Evolutionary conservation across 2,113 vertebrate species (phyloP).

Genomic region (Lasiurus cinereus): DNA sequence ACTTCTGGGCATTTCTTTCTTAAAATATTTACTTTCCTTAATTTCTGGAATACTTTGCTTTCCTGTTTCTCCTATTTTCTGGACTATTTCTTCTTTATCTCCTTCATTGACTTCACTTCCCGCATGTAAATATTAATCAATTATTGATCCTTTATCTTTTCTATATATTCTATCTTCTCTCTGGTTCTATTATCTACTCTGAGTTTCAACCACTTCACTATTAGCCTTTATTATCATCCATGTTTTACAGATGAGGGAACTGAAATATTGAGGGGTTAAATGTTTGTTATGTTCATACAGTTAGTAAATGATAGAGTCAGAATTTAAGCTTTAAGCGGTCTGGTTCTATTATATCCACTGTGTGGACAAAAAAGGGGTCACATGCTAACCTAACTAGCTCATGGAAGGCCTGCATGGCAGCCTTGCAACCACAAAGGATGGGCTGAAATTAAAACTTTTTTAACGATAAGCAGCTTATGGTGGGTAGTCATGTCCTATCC

Average conservation of each 20-base stretch:
- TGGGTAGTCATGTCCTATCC: too few relatives aligned
- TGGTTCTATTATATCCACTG: neutral
- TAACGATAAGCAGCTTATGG: too few relatives aligned
- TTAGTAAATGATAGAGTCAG: neutral
- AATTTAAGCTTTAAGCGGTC: neutral
- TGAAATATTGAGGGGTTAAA: neutral
- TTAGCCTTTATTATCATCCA: neutral
- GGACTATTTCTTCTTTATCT: neutral
- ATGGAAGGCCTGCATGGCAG: too few relatives aligned
- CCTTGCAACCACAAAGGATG: too few relatives aligned
- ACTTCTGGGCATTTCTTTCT: conserved; percentile 36
- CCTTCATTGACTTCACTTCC: neutral
- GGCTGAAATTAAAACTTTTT: too few relatives aligned
- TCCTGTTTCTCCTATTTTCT: conserved; percentile 40
- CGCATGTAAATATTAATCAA: conserved; percentile 6
- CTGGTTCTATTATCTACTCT: neutral
- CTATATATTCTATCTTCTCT: neutral
- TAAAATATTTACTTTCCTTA: conserved; percentile 32
- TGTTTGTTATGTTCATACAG: neutral
- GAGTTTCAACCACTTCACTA: neutral
- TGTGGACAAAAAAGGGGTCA: too few relatives aligned
- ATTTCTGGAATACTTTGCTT: conserved; percentile 25
- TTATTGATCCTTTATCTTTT: neutral
- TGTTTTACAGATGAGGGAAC: neutral
- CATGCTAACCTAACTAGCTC: too few relatives aligned